Base-by-base conservation (phyloP, 2,797 vertebrate species). In the Tiaroga cobitis region DNA sequence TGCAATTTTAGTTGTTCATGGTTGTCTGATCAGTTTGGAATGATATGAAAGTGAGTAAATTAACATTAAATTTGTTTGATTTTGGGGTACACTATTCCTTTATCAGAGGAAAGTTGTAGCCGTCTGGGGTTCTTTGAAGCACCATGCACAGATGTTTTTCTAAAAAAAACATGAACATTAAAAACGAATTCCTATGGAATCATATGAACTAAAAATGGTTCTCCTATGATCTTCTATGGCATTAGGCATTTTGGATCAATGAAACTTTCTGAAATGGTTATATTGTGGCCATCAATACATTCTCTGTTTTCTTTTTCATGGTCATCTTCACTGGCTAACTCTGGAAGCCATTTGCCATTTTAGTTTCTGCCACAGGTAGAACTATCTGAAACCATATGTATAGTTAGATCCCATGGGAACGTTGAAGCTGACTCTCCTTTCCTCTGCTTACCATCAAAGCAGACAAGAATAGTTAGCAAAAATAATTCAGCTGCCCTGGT, bases 371-470 rank as follows among this genome's bases (percentile, higher is more conserved):
- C 2, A 82, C 68, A 85, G 82, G 81, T 89, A 85, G 75, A 89
- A 41, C 51, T 75, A 61, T 80, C 63, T 81, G 32, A 87, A 89
- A 86, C 81, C 86, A 86, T 82, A 88, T 86, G 86, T 85, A 80
- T 41, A 72, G 49, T 84, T 63, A 41, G 72, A 86, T 80, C 69
- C 69, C 43, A 68, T 9, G 82, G 75, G 86, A 79, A 73, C 37
- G 41, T 51, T 32, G 41, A 85, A 70, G 51, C 56, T 15, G 86
- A 80, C 80, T 74, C 61, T 63, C 32, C 56, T 41, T 82, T 80
- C 70, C 54, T 85, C 89, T 89, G 89, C 68, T 73, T 69, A 87
- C 79, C 86, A 85, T 90, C 86, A 89, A 84, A 79, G 78, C 32
- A 76, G 84, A 87, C 81, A 69, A 70, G 79, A 41, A 68, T 86